Conservation (phyloP, 2,113 vertebrate species). For the Sceloporus tristichus region DNA sequence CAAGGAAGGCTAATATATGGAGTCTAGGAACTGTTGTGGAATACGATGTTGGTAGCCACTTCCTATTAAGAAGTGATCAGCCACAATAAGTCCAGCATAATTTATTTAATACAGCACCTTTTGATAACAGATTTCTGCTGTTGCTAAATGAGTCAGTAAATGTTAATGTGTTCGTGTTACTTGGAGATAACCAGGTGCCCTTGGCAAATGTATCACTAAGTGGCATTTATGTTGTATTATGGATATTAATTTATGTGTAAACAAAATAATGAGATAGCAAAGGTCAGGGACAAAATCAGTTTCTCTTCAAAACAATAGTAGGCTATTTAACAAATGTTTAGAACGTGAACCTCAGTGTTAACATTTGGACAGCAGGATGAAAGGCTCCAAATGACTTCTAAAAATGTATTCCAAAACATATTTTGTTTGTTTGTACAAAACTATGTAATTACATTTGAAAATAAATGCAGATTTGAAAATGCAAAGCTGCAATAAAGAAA, state of each 20-base stretch:
- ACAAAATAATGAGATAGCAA: slow-evolving; percentile 67
- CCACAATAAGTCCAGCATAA: neutral
- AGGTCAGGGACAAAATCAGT: slow-evolving; percentile 69
- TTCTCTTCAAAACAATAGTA: slow-evolving; percentile 45
- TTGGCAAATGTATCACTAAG: slow-evolving; percentile 65
- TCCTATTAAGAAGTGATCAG: neutral
- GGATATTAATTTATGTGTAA: slow-evolving; percentile 67
- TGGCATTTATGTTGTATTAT: slow-evolving; percentile 68
- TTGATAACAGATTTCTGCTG: slow-evolving; percentile 55
- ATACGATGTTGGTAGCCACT: neutral
- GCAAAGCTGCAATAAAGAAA: neutral
- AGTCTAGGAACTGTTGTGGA: neutral
- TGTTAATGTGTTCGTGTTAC: slow-evolving; percentile 65
- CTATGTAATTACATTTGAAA: neutral
- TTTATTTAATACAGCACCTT: slow-evolving; percentile 38
- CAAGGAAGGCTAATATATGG: neutral
- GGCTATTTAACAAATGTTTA: slow-evolving; percentile 4
- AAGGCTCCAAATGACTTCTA: neutral
- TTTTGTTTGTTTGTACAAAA: neutral
- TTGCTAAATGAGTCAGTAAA: slow-evolving; percentile 68
- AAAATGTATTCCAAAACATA: neutral
- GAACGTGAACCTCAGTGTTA: neutral
- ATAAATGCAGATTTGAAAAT: neutral
- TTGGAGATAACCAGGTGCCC: slow-evolving; percentile 58
- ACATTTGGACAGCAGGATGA: neutral